Conservation (phyloP, 2,113 vertebrate species). For the Xenopus laevis region DNA sequence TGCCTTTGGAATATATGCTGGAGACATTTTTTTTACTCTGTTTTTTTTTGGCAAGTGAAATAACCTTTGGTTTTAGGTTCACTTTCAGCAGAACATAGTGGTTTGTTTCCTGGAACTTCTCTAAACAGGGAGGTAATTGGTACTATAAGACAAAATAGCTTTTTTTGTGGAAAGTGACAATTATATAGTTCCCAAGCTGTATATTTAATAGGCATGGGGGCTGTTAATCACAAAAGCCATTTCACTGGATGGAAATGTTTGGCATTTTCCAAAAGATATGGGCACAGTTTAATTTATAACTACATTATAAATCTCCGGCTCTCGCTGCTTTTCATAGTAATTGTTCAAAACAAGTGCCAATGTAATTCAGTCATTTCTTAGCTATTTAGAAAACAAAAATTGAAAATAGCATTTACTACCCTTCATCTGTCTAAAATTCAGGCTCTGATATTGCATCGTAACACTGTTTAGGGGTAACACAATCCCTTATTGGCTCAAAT, state of each 20-base stretch:
- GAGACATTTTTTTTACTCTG: neutral
- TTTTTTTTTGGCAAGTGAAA: neutral
- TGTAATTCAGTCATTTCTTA: no score
- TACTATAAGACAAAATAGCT: slow-evolving; percentile 13
- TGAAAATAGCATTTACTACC: no score
- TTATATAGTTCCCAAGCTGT: slow-evolving; percentile 13
- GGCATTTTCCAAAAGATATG: neutral
- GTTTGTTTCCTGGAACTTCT: neutral
- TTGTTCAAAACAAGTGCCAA: no score
- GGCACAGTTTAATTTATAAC: neutral
- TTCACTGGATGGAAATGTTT: neutral
- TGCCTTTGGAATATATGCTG: neutral
- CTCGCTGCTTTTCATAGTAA: no score
- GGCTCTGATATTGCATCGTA: no score
- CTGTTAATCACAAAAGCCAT: neutral
- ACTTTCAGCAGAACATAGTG: neutral
- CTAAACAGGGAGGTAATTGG: neutral
- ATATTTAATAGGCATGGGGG: slow-evolving; percentile 10
- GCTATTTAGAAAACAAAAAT: no score
- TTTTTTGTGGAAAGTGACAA: slow-evolving; percentile 21
- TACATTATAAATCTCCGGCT: no score
- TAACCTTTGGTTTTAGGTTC: slow-evolving; percentile 6
- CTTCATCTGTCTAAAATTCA: no score
- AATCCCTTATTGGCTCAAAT: no score
- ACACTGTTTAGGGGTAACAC: no score